Conservation (phyloP, 35 echinoderm and acorn worm genomes). For the Anneissia japonica region DNA sequence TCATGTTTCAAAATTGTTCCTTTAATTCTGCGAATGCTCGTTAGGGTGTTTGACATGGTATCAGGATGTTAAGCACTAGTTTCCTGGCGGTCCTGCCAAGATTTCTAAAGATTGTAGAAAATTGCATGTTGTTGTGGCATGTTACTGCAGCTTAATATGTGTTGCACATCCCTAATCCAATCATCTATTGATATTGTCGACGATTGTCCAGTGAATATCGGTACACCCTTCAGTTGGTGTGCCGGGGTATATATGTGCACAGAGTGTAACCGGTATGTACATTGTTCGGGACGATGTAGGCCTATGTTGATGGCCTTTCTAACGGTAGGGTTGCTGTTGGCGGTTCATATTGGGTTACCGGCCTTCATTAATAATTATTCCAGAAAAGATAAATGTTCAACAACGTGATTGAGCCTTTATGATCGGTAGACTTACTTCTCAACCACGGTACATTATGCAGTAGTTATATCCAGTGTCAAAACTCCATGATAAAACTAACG, state of each 20-base stretch:
- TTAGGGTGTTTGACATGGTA: neutral
- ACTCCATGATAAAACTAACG: no score
- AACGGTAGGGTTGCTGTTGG: no score
- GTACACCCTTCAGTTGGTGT: slow-evolving; percentile 25
- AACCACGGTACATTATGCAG: no score
- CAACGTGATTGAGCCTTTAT: no score
- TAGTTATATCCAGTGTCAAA: no score
- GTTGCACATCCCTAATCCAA: slow-evolving; percentile 17
- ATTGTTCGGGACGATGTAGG: no score
- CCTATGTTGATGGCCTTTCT: no score
- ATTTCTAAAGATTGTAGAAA: slow-evolving; percentile 32
- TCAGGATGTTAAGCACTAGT: slow-evolving; percentile 14
- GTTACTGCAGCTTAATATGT: neutral
- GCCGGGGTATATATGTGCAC: neutral
- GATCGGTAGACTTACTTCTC: no score
- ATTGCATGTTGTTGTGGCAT: slow-evolving; percentile 6
- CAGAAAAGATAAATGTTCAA: no score
- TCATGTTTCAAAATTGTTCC: slow-evolving; percentile 5
- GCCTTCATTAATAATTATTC: no score
- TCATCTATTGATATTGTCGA: slow-evolving; percentile 17
- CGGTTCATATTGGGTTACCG: no score
- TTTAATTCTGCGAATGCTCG: slow-evolving; percentile 6
- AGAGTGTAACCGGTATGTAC: no score
- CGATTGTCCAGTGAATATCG: slow-evolving; percentile 7
- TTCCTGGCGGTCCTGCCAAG: slow-evolving; percentile 21